phyloP scores from a whole-genome alignment of 2,888 invertebrate genomes.

The Drosophila niveifrons region DNA sequence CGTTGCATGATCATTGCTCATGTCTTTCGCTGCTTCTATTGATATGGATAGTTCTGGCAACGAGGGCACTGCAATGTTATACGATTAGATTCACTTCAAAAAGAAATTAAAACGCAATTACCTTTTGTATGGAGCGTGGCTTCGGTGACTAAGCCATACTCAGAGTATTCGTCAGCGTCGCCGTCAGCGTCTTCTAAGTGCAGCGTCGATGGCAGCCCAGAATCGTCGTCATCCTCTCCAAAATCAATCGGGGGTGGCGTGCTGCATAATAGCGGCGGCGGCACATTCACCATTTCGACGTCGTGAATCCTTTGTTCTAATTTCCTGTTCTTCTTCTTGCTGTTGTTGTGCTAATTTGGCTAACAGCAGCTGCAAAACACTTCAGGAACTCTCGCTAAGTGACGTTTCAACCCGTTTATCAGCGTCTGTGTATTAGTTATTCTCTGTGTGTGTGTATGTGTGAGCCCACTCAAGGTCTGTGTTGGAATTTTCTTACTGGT shows the following conservation, averaged over 20 bases:
- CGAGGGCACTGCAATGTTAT: conserved; percentile 23
- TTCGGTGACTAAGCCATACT: conserved; percentile 78
- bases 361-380: conserved; percentile 61
- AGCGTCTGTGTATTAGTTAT: conserved; percentile 37
- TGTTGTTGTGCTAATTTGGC: conserved; percentile 51
- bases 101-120: conserved; percentile 39
- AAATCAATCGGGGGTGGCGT: conserved; percentile 87
- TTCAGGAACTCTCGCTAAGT: conserved; percentile 52
- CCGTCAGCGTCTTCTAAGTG: conserved; percentile 85
- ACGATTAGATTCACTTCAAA: neutral
- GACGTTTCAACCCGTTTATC: conserved; percentile 67
- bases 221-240: conserved; percentile 84
- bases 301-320: conserved; percentile 50
- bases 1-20: conserved; percentile 34
- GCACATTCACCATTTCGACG: conserved; percentile 85
- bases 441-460: conserved; percentile 38
- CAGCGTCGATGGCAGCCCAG: conserved; percentile 82
- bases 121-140: conserved; percentile 53
- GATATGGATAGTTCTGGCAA: conserved; percentile 45
- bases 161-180: conserved; percentile 77
- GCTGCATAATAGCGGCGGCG: conserved; percentile 87
- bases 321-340: conserved; percentile 25
- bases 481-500: conserved; percentile 68
- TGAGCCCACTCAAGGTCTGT: conserved; percentile 75
- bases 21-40: conserved; percentile 28